Conservation (phyloP, 2,888 invertebrate genomes). For the Habrosyne pyritoides region DNA sequence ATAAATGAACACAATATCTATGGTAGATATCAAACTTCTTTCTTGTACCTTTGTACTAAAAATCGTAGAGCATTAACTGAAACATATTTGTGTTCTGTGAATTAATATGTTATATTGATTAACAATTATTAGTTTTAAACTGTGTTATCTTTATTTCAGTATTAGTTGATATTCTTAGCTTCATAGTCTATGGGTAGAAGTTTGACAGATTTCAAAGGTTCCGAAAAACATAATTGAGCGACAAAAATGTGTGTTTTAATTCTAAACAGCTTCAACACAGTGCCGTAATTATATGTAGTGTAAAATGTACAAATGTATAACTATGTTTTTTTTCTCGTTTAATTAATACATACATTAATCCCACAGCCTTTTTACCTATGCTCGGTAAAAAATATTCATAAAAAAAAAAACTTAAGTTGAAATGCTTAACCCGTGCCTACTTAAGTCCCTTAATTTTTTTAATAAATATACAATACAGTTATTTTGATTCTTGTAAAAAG, state of each 20-base stretch:
- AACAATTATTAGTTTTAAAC: background rate
- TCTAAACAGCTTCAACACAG: background rate
- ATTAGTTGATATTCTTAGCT: background rate
- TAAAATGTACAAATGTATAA: background rate
- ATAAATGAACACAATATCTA: background rate
- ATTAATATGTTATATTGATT: too few species aligned
- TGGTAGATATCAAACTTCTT: background rate
- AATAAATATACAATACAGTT: slow-evolving; percentile 28
- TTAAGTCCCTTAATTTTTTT: slow-evolving; percentile 18
- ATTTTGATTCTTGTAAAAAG: slow-evolving; percentile 16
- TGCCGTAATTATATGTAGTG: background rate
- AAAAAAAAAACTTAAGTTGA: slow-evolving; percentile 31
- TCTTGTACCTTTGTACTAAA: too few species aligned
- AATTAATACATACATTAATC: slow-evolving; percentile 17
- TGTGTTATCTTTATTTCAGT: background rate
- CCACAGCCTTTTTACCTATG: slow-evolving; percentile 47
- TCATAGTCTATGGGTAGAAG: background rate
- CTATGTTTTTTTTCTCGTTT: slow-evolving; percentile 9
- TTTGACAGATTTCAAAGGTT: slow-evolving; percentile 1
- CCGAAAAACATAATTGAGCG: background rate
- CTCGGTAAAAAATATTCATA: slow-evolving; percentile 12
- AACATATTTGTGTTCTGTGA: too few species aligned
- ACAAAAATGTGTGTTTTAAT: background rate
- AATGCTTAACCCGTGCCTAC: slow-evolving; percentile 61
- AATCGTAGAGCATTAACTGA: too few species aligned